These are phyloP conservation scores for Pycnonotus jocosus DNA, from an alignment of 2,113 vertebrate genomes.

Conservation along the genomic window DNA sequence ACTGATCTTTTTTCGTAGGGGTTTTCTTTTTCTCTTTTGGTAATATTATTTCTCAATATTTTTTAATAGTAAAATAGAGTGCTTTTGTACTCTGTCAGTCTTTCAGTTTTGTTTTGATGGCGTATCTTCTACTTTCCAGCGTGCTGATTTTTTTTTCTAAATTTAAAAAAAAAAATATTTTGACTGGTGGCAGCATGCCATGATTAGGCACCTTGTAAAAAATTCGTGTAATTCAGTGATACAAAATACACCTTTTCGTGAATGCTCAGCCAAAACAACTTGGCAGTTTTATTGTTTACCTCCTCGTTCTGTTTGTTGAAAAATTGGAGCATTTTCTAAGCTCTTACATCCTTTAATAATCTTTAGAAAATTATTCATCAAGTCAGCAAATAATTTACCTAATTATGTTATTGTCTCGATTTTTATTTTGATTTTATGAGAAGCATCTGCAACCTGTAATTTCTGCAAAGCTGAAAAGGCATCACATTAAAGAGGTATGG, in stretches of 20 bases:
- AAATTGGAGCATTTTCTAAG: not conserved
- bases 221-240: not conserved
- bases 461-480: not conserved
- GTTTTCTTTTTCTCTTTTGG: not conserved
- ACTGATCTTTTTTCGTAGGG: not conserved
- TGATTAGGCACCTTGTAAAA: not conserved
- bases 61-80: not conserved
- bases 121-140: not conserved
- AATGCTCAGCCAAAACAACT: not conserved
- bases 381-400: conserved; percentile 48
- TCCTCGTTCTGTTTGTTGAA: not conserved
- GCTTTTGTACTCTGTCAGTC: not conserved
- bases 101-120: conserved; percentile 4
- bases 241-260: conserved; percentile 12
- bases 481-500: not conserved
- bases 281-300: conserved; percentile 30
- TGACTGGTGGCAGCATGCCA: not conserved
- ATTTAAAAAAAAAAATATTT: not conserved
- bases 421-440: conserved; percentile 27
- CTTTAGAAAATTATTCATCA: conserved; percentile 36
- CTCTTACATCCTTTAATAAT: not conserved
- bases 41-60: not conserved
- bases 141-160: not conserved
- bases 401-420: conserved; percentile 14
- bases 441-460: conserved; percentile 29